These are phyloP conservation scores for Mesocricetus auratus DNA, from an alignment of 2,113 vertebrate species.

Conservation along the genomic window DNA sequence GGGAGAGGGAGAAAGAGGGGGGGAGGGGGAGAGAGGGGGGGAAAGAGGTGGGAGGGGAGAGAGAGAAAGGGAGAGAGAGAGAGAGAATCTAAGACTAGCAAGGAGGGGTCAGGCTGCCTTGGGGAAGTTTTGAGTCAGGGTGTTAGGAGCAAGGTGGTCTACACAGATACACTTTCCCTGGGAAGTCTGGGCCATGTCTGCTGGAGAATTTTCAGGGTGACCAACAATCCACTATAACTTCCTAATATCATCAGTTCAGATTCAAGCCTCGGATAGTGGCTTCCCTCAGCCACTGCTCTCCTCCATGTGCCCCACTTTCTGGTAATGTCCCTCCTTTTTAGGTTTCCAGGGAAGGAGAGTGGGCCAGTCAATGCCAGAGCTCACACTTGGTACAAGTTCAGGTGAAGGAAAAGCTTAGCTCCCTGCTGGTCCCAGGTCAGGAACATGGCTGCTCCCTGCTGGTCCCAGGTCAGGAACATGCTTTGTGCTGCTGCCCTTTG, in stretches of 20 bases:
- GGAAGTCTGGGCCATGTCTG: neutral
- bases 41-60: no score
- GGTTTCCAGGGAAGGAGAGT: neutral
- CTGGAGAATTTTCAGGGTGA: neutral
- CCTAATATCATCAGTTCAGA: neutral
- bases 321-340: neutral
- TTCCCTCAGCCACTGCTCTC: neutral
- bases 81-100: neutral
- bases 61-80: neutral
- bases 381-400: neutral
- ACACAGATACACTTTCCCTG: neutral
- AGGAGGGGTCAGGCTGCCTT: neutral
- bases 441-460: no score
- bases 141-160: no score
- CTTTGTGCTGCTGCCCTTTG: neutral
- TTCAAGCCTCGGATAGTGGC: neutral
- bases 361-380: neutral
- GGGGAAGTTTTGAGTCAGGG: neutral
- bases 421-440: neutral
- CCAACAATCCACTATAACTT: neutral
- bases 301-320: neutral
- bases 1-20: no score
- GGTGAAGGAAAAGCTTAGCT: neutral
- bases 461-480: no score
- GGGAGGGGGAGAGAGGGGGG: neutral